Evolutionary conservation across 2,113 vertebrate genomes (phyloP).

Genomic region (Psittacus erithacus): DNA sequence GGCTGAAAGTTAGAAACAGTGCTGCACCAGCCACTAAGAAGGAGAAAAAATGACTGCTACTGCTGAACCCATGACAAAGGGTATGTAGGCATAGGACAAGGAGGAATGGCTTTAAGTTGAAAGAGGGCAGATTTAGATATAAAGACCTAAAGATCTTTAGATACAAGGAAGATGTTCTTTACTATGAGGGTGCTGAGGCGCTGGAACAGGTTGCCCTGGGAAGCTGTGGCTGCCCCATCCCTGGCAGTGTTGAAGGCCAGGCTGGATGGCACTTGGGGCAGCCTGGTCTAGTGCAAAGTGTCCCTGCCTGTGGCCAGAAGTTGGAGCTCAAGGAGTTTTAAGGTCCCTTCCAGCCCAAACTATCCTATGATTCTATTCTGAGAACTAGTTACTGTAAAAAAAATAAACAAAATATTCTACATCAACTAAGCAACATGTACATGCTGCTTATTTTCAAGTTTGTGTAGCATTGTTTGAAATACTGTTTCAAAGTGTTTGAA

Average conservation of each 20-base stretch:
- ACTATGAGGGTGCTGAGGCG: background rate
- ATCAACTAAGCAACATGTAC: background rate
- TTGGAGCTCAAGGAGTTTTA: background rate
- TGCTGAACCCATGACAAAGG: too few species aligned
- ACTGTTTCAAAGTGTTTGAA: background rate
- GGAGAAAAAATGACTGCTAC: too few species aligned
- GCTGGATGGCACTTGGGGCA: background rate
- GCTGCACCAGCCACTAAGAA: too few species aligned
- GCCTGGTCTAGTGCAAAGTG: background rate
- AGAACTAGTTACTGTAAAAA: background rate
- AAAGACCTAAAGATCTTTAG: background rate
- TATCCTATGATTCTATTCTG: background rate
- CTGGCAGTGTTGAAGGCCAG: background rate
- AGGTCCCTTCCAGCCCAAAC: background rate
- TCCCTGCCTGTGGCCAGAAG: background rate
- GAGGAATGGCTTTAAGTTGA: background rate
- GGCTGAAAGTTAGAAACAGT: too few species aligned
- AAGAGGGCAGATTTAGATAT: background rate
- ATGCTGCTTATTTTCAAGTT: background rate
- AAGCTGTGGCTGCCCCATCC: background rate
- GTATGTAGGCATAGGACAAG: background rate
- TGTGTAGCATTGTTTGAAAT: background rate
- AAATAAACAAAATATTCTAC: background rate
- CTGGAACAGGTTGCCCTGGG: background rate
- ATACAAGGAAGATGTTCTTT: background rate